Percentiles rank a stretch among this genome's conserved stretches.
Conservation (phyloP, 1,140 invertebrate species). For the Drosophila kikkawai region DNA sequence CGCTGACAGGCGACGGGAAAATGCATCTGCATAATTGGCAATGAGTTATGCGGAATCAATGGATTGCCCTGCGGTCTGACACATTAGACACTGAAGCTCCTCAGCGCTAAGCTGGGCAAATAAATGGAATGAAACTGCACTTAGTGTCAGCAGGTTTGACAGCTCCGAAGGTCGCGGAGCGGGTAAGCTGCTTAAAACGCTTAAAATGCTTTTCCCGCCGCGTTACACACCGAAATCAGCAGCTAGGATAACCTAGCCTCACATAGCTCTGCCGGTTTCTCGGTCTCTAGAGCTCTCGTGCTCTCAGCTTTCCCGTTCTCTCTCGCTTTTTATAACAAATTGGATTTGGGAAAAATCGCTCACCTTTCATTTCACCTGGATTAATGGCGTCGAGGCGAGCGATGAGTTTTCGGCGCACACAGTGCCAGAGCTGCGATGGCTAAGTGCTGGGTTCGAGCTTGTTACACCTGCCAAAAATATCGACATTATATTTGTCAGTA, state of each 20-base stretch:
- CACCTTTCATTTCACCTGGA: slow-evolving; percentile 81
- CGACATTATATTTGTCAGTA: neutral
- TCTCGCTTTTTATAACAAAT: slow-evolving; percentile 66
- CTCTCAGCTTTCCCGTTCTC: slow-evolving; percentile 9
- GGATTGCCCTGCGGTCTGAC: slow-evolving; percentile 38
- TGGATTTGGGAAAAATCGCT: slow-evolving; percentile 82
- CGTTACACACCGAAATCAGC: slow-evolving; percentile 41
- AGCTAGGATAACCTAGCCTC: slow-evolving; percentile 12
- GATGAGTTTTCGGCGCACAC: slow-evolving; percentile 44
- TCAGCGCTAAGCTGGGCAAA: slow-evolving; percentile 66
- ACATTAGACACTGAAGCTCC: slow-evolving; percentile 60
- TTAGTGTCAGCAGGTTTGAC: slow-evolving; percentile 77
- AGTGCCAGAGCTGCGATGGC: slow-evolving; percentile 48
- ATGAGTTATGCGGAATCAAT: slow-evolving; percentile 64
- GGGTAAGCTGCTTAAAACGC: slow-evolving; percentile 36
- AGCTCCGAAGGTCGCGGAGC: slow-evolving; percentile 35
- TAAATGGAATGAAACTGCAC: slow-evolving; percentile 80
- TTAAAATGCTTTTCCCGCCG: slow-evolving; percentile 54
- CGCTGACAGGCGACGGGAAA: slow-evolving; percentile 25
- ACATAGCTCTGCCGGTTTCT: neutral
- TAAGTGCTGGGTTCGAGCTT: slow-evolving; percentile 31
- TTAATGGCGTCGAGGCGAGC: slow-evolving; percentile 73
- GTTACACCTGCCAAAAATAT: slow-evolving; percentile 24
- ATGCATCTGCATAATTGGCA: slow-evolving; percentile 73
- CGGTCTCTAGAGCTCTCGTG: slow-evolving; percentile 8